Percentiles rank a stretch among this genome's conserved stretches.
phyloP scores from a whole-genome alignment of 1,140 invertebrate genomes.

The Drosophila cardini region DNA sequence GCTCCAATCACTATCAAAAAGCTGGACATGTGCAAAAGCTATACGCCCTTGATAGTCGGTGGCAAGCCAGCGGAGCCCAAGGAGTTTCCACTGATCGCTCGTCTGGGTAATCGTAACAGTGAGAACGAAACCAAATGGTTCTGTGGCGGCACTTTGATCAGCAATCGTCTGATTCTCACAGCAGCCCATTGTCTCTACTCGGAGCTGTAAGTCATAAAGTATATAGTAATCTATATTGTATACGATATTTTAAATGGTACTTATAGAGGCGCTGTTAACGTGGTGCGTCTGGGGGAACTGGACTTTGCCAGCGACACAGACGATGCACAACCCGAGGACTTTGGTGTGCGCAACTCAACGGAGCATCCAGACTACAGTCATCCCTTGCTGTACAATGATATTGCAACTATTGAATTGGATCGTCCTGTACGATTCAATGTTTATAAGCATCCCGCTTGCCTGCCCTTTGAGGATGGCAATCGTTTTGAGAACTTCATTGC shows the following conservation, averaged over 20 bases:
- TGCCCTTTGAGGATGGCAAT: slow-evolving; percentile 47
- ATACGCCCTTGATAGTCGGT: slow-evolving; percentile 58
- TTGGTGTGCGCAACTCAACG: slow-evolving; percentile 35
- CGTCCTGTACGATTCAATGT: slow-evolving; percentile 29
- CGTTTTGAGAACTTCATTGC: slow-evolving; percentile 47
- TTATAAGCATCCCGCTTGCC: slow-evolving; percentile 69
- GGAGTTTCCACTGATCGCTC: slow-evolving; percentile 84
- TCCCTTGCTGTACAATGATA: slow-evolving; percentile 62
- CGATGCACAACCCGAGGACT: slow-evolving; percentile 66
- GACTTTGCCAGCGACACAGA: slow-evolving; percentile 57
- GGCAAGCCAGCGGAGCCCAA: slow-evolving; percentile 62
- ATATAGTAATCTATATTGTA: not conserved
- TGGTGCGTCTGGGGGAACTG: slow-evolving; percentile 68
- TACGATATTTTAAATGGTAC: not conserved
- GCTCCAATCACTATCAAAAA: slow-evolving; percentile 36
- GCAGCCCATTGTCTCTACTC: slow-evolving; percentile 82
- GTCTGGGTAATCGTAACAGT: slow-evolving; percentile 62
- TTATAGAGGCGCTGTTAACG: slow-evolving; percentile 45
- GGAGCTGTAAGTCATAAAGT: slow-evolving; percentile 34
- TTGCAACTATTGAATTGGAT: slow-evolving; percentile 55
- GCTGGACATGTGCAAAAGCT: slow-evolving; percentile 58
- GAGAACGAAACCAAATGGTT: slow-evolving; percentile 62
- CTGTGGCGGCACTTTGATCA: slow-evolving; percentile 84
- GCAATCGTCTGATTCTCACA: slow-evolving; percentile 75
- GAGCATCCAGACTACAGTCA: slow-evolving; percentile 56